phyloP scores from a whole-genome alignment of 2,113 vertebrate species.

The Pachycephala philippinensis region DNA sequence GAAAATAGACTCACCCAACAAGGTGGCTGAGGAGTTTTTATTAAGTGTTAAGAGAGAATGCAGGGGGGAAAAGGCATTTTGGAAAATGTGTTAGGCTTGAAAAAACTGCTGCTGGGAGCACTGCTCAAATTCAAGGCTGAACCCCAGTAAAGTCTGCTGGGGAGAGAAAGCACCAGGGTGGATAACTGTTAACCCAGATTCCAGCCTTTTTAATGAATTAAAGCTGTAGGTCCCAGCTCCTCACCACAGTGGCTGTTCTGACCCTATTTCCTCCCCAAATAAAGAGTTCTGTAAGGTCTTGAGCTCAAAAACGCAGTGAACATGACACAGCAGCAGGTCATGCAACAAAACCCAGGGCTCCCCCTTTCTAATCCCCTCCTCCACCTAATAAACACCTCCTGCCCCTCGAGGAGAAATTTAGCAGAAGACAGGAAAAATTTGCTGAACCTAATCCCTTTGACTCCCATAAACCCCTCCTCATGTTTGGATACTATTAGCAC shows the following conservation, averaged over 20 bases:
- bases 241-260: background rate
- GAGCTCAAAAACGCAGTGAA: fast-evolving
- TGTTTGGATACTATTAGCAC: background rate
- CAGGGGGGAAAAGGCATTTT: background rate
- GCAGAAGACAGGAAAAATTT: background rate
- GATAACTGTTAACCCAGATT: background rate
- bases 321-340: background rate
- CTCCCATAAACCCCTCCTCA: background rate
- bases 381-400: background rate
- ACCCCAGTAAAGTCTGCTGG: background rate
- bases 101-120: background rate
- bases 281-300: background rate
- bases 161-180: background rate
- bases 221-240: background rate
- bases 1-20: background rate
- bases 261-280: background rate
- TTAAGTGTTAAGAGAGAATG: background rate
- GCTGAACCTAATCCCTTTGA: background rate
- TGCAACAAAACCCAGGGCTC: background rate
- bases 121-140: background rate
- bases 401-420: background rate
- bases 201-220: background rate
- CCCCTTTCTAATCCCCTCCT: background rate
- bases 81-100: background rate
- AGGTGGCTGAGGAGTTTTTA: background rate